These are phyloP conservation scores for Andrena fulva DNA, from an alignment of 2,888 invertebrate genomes.

Conservation along the genomic window DNA sequence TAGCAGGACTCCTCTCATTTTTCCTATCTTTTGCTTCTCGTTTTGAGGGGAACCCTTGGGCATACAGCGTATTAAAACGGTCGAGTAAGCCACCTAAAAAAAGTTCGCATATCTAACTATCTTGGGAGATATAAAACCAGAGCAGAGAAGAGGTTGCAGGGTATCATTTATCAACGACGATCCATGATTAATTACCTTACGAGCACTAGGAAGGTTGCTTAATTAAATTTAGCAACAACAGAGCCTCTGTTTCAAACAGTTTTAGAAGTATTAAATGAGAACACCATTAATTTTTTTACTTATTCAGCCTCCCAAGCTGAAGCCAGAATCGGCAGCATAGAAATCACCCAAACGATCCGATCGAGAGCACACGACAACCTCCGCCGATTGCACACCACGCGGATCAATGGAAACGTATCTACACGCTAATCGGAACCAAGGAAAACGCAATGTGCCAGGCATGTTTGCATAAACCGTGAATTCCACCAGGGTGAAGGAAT, in stretches of 20 bases:
- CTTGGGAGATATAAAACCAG: neutral
- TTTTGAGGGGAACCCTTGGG: no score
- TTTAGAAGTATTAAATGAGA: neutral
- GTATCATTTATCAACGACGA: neutral
- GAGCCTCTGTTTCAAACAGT: neutral
- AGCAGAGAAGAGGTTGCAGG: neutral
- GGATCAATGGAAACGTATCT: neutral
- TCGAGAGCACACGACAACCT: no score
- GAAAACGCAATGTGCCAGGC: neutral
- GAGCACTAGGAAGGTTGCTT: neutral
- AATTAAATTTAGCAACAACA: neutral
- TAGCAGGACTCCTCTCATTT: no score
- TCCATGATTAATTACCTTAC: neutral
- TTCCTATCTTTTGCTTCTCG: no score
- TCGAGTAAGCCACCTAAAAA: neutral
- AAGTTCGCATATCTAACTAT: no score
- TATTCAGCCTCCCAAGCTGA: no score
- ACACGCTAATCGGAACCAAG: neutral
- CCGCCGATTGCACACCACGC: no score
- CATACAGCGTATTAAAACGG: neutral
- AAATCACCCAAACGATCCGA: no score
- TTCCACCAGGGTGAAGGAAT: no score
- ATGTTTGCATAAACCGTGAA: neutral
- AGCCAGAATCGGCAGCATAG: no score
- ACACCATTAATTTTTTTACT: no score